phyloP scores from a whole-genome alignment of 2,113 vertebrate species.

The Cinclus cinclus region DNA sequence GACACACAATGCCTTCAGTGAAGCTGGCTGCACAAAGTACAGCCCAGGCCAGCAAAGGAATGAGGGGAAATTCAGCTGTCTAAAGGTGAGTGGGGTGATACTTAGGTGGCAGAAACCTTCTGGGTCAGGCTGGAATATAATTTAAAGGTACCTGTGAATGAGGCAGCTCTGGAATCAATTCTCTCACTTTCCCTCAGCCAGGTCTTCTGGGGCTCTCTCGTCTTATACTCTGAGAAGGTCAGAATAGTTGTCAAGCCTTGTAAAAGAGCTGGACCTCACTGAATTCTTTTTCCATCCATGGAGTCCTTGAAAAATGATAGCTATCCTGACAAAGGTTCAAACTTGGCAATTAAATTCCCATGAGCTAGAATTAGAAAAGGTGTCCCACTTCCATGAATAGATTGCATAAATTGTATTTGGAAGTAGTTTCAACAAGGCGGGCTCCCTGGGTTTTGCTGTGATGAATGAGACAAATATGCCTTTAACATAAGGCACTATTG shows the following conservation, averaged over 20 bases:
- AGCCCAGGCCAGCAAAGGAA: conserved; percentile 20
- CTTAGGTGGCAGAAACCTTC: background rate
- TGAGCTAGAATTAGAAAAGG: conserved; percentile 43
- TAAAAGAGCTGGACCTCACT: conserved; percentile 13
- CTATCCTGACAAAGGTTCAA: conserved; percentile 25
- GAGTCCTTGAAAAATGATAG: conserved; percentile 30
- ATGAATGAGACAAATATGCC: background rate
- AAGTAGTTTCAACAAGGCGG: background rate
- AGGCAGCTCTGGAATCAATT: conserved; percentile 38
- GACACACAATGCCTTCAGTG: conserved; percentile 58
- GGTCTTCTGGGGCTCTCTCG: background rate
- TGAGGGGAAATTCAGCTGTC: background rate
- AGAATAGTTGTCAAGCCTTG: conserved; percentile 13
- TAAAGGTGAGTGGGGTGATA: background rate
- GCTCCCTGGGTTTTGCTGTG: background rate
- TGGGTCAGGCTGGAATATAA: conserved; percentile 20
- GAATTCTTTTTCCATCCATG: conserved; percentile 15
- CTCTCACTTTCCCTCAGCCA: background rate
- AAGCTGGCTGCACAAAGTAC: conserved; percentile 38
- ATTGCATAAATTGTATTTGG: conserved; percentile 9
- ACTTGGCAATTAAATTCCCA: conserved; percentile 42
- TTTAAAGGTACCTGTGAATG: conserved; percentile 32
- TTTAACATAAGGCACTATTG: background rate
- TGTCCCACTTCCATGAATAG: conserved; percentile 31
- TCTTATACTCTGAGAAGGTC: conserved; percentile 10